Base-by-base conservation (phyloP, 2,888 invertebrate genomes). In the Macaria notata region DNA sequence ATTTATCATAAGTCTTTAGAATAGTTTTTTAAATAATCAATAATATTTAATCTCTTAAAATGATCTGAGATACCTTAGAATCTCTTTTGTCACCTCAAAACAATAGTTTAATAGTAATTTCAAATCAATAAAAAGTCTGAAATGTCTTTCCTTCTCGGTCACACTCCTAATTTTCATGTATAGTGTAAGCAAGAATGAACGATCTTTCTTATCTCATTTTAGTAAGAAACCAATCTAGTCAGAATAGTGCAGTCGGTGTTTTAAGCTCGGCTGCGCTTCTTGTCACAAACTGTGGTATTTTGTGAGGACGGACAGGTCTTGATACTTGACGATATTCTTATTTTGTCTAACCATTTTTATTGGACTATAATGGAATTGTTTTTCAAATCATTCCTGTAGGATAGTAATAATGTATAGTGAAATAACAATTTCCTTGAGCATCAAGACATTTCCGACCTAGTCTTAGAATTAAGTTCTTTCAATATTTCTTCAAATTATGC, bases 221-320 rank as follows among this genome's bases (percentile, higher is more conserved):
- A 66, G 63, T 68, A 68, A 64, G 64, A 67, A 66, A 64, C 56
- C 50, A 39, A 47, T 66, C 66, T 66, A 66, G 66, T 66, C 64
- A 64, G 63, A 62, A 56, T 19, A 29, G 57, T 46, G 49, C 62
- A 54, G 54, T 33, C 45, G 47, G 54, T 8, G 41, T 57, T 59
- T 31, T 46, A 57, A 54, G 6, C 7, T 9, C 3, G 48, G 49
- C 49, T 56, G 67, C 55, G 57, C 59, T 29, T 45, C 44, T 58
- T 61, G 70, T 60, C 63, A 71, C 76, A 79, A 79, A 75, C 80
- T 80, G 81, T 78, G 78, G 75, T 77, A 60, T 60, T 52, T 56
- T 56, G 62, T 63, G 52, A 43, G 61, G 62, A 60, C 62, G 50
- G 55, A 65, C 49, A 54, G 36, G 31, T 63, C 61, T 42, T 52